Evolutionary conservation across 2,888 invertebrate genomes (phyloP).

Genomic region (Ormyrus nitidulus): DNA sequence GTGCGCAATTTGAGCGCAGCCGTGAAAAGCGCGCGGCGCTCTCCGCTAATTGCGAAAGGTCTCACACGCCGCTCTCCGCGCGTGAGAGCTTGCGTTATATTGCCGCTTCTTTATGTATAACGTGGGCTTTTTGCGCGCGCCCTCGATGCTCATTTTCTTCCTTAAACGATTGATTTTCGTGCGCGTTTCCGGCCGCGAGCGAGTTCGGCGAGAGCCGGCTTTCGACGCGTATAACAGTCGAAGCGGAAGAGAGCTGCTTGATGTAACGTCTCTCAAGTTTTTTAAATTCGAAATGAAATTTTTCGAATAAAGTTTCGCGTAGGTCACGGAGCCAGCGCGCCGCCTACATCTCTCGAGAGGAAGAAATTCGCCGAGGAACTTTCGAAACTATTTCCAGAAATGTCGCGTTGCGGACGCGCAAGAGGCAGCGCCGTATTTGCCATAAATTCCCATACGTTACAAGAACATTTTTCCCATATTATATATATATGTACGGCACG

Average conservation of each 20-base stretch:
- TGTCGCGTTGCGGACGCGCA: no score
- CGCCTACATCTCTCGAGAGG: background rate
- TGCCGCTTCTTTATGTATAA: no score
- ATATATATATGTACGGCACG: background rate
- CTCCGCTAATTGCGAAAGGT: conserved; percentile 38
- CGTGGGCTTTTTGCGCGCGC: no score
- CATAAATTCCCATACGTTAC: conserved; percentile 26
- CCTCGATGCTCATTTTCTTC: no score
- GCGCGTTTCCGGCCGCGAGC: background rate
- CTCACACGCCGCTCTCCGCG: conserved; percentile 10
- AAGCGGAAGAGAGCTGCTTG: no score
- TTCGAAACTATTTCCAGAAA: no score
- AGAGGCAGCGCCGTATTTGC: no score
- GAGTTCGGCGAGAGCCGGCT: background rate
- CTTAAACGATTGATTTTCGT: no score
- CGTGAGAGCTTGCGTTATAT: no score
- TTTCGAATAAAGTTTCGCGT: background rate
- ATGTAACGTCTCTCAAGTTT: no score
- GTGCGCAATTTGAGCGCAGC: conserved; percentile 39
- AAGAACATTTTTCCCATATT: conserved; percentile 31
- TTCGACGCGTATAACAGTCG: no score
- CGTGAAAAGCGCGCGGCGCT: conserved; percentile 39
- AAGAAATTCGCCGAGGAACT: background rate
- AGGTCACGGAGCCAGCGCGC: background rate
- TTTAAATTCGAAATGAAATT: no score